Percentiles rank a stretch among this genome's conserved stretches.
phyloP scores from a whole-genome alignment of 2,888 invertebrate genomes.

The Salticus scenicus region DNA sequence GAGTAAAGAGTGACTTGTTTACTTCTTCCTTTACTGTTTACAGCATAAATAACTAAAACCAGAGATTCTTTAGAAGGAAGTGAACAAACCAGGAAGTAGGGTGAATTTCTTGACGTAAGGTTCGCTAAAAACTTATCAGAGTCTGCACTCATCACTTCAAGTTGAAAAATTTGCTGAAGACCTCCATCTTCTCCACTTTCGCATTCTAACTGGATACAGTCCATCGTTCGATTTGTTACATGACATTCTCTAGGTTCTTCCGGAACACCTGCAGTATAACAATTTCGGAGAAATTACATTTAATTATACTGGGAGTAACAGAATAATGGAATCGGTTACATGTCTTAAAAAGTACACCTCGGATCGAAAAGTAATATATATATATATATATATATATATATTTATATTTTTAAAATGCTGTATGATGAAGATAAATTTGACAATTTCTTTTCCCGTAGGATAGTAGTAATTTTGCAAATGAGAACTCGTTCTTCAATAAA shows the following conservation, averaged over 20 bases:
- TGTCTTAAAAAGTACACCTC: too few relatives aligned
- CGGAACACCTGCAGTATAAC: slow-evolving; percentile 47
- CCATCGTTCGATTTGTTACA: slow-evolving; percentile 46
- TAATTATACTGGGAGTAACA: too few relatives aligned
- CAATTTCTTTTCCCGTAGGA: too few relatives aligned
- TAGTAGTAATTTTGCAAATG: too few relatives aligned
- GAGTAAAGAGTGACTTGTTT: slow-evolving; percentile 87
- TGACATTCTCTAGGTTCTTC: slow-evolving; percentile 59
- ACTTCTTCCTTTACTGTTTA: slow-evolving; percentile 88
- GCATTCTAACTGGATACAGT: slow-evolving; percentile 52
- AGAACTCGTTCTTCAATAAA: too few relatives aligned
- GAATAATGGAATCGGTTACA: too few relatives aligned
- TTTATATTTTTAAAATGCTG: too few relatives aligned
- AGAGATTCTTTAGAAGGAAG: slow-evolving; percentile 83
- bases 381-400: too few relatives aligned
- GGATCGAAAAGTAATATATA: too few relatives aligned
- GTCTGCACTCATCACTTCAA: slow-evolving; percentile 61
- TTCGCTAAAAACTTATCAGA: slow-evolving; percentile 59
- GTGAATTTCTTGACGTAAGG: slow-evolving; percentile 44
- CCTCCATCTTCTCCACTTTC: slow-evolving; percentile 66
- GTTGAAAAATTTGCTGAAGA: slow-evolving; percentile 58
- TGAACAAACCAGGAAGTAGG: slow-evolving; percentile 52
- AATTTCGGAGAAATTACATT: too few relatives aligned
- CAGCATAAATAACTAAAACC: slow-evolving; percentile 85
- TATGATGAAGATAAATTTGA: too few relatives aligned